Conservation (phyloP, 2,888 invertebrate species). For the Lingula anatina region DNA sequence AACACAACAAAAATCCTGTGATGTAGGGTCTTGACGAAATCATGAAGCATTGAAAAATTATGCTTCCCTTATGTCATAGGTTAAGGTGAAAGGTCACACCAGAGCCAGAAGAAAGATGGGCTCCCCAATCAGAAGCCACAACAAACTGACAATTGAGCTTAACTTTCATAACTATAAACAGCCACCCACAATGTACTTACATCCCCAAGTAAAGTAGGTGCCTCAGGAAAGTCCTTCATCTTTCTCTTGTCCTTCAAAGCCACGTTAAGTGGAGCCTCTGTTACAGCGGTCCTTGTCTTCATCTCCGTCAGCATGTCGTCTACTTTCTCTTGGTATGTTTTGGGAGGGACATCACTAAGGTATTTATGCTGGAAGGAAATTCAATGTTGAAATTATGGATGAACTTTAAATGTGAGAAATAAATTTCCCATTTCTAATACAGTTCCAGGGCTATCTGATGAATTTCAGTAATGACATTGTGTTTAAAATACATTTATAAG, state of each 20-base stretch:
- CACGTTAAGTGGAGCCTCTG: constrained; percentile 26
- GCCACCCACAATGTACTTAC: constrained; percentile 16
- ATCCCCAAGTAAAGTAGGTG: constrained; percentile 29
- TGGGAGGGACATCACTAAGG: constrained; percentile 19
- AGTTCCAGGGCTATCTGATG: too few relatives aligned
- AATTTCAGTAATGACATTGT: too few relatives aligned
- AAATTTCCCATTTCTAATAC: too few relatives aligned
- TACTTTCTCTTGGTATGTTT: constrained; percentile 25
- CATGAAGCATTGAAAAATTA: too few relatives aligned
- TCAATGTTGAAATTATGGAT: too few relatives aligned
- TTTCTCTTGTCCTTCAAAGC: constrained; percentile 20
- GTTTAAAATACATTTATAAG: too few relatives aligned
- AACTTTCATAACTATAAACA: too few relatives aligned
- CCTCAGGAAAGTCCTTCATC: constrained; percentile 29
- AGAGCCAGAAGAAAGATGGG: background rate
- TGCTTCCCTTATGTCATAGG: background rate
- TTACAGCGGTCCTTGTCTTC: constrained; percentile 21
- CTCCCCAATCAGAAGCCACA: background rate
- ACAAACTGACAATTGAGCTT: too few relatives aligned
- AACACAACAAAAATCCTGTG: too few relatives aligned
- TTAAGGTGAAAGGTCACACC: too few relatives aligned
- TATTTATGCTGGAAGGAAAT: constrained; percentile 20
- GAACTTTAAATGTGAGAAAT: too few relatives aligned
- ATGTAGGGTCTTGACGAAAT: too few relatives aligned
- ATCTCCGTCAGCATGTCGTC: constrained; percentile 23